These are phyloP conservation scores for Clavelina lepadiformis DNA, from an alignment of 23 tunicate species.

Conservation along the genomic window DNA sequence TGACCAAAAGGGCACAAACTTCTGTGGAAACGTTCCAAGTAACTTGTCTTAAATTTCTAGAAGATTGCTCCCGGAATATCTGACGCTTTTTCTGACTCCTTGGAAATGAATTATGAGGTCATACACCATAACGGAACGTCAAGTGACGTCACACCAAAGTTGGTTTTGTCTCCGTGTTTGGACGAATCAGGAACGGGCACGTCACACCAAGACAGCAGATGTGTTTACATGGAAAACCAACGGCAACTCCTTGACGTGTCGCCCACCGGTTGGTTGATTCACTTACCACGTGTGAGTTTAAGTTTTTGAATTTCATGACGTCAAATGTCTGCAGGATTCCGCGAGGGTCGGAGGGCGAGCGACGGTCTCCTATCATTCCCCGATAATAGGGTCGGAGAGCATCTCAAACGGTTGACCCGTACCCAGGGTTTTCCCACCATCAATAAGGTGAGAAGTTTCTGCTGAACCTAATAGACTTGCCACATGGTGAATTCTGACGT, in stretches of 20 bases:
- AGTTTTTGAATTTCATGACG: background rate
- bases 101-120: conserved; percentile 15
- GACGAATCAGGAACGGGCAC: conserved; percentile 12
- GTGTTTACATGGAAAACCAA: conserved; percentile 36
- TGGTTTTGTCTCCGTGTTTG: conserved; percentile 42
- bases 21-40: too few species aligned
- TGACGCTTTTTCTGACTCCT: background rate
- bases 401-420: conserved; percentile 49
- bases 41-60: too few species aligned
- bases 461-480: too few species aligned
- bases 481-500: too few species aligned
- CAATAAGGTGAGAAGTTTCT: conserved; percentile 46
- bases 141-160: conserved; percentile 29
- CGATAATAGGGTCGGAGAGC: conserved; percentile 59
- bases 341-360: conserved; percentile 85
- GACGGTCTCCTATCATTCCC: conserved; percentile 76
- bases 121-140: too few species aligned
- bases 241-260: conserved; percentile 76
- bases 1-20: too few species aligned
- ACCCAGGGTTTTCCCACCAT: conserved; percentile 68
- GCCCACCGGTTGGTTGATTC: conserved; percentile 54
- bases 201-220: conserved; percentile 12
- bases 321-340: conserved; percentile 41
- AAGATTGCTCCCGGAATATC: too few species aligned
- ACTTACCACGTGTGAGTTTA: background rate